Conservation (phyloP, 2,113 vertebrate species). For the Sakesphorus luctuosus region DNA sequence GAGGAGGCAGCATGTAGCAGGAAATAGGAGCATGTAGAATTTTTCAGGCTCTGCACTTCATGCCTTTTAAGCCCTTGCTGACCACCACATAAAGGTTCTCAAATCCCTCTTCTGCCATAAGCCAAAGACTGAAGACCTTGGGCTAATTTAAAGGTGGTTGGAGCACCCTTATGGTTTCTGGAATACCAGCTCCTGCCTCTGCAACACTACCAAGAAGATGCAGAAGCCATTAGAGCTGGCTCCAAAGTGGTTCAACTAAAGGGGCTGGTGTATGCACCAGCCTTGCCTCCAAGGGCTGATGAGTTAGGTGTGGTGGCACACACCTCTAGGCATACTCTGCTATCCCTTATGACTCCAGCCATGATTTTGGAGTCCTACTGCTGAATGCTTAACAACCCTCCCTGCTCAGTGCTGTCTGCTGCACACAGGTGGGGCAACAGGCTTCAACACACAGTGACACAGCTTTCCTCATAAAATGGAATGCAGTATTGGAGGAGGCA, state of each 20-base stretch:
- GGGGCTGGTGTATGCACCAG: not conserved
- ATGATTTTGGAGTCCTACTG: not conserved
- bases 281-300: not conserved
- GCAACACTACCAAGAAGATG: not conserved
- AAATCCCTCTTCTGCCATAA: not conserved
- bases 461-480: not conserved
- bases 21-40: not conserved
- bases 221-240: not conserved
- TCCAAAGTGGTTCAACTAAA: not conserved
- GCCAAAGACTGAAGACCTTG: not conserved
- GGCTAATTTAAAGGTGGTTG: not conserved
- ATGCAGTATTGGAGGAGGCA: not conserved
- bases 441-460: not conserved
- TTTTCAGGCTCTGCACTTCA: not conserved
- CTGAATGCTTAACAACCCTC: not conserved
- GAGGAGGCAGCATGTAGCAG: not conserved
- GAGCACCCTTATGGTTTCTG: not conserved
- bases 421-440: rapidly evolving
- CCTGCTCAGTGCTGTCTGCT: not conserved
- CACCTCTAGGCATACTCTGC: not conserved
- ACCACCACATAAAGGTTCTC: not conserved
- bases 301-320: not conserved
- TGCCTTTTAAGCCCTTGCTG: not conserved
- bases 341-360: not conserved
- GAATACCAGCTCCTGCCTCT: not conserved